Base-by-base conservation (phyloP, 1,140 invertebrate species). In the Lepidostoma basale region DNA sequence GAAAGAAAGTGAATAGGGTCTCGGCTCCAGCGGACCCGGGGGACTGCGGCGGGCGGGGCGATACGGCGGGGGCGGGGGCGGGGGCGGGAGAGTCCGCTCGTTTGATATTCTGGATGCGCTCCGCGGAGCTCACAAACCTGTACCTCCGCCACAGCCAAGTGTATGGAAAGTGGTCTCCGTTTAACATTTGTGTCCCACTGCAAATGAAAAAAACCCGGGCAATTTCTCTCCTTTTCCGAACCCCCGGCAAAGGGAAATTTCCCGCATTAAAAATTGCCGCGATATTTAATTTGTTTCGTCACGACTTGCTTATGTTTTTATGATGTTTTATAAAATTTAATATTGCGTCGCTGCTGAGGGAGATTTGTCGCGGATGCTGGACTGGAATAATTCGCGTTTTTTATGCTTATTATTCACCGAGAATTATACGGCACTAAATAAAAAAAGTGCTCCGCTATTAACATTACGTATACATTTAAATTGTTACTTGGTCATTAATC, bases 81-180 rank as follows among this genome's bases (percentile, higher is more conserved):
- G 5, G 40, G 1, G 20, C 1, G n/a, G 60, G 23, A 12, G 22
- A 26, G n/a, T 33, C 26, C 14, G 20, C 54, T 65, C 63, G 69
- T 63, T 71, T 71, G 52, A 71, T 71, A 71, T 71, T 67, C 69
- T 64, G 62, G 60, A 71, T 68, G 69, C 69, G 69, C 69, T 58
- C 63, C 45, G 52, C 68, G 64, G 42, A 70, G 63, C 68, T 70
- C 62, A 62, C 68, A 62, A 33, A 59, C 36, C 68, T 65, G 40
- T 52, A 26, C 49, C 44, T 39, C 10, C 33, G 52, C 60, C 40
- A 22, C 44, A 28, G 54, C 30, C 65, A 45, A 67, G 64, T 60
- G 54, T 67, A 54, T 67, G 58, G 62, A 54, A 65, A 59, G 68
- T 60, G 45, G 52, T 39, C 62, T 36, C 62, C 68, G 62, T 65